Evolutionary conservation across 2,797 vertebrate genomes (phyloP), one percentile per base, ranked within the genome.

Genomic region (Hirundo rustica): DNA sequence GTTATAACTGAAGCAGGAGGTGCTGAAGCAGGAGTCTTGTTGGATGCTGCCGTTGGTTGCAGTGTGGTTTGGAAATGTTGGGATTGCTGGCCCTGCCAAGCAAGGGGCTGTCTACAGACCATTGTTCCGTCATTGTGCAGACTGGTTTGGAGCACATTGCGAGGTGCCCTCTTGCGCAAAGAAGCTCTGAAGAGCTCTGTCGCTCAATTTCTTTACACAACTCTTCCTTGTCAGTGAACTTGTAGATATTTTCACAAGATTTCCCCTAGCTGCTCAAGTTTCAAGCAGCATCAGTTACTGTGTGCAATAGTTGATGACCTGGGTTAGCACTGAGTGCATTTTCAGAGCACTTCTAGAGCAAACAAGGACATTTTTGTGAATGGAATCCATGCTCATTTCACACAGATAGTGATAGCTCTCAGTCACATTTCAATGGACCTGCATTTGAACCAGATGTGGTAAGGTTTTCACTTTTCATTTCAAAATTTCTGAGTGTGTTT

Each of bases 1-100:
- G 20, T 7, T 34, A 22, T 10, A 51, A 15, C 29, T 34, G n/a
- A 57, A 65, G 42, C 8, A 26, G 29, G 15, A 57, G 10, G 2
- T 23, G 6, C 16, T n/a, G n/a, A n/a, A n/a, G n/a, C n/a, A n/a
- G n/a, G n/a, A 48, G 8, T 30, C 15, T 73, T 0, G 0, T 26
- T 54, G 38, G 36, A 9, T 32, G 7, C 17, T 53, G 27, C 16
- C 16, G 8, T 32, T 47, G 53, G 25, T 27, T 67, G 12, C 40
- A 38, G 19, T 4, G 13, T 26, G 42, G 30, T 47, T 77, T 88
- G 29, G 34, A 79, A 90, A 53, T 20, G 1, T 4, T 45, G 58
- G 38, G 6, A 45, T 47, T 74, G 17, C 16, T 74, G 45, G 21
- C 10, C 80, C 5, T 84, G 47, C 23, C 23, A 38, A 16, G 11